A percentile compares a stretch with the other conserved stretches of the same genome.
These are phyloP conservation scores for Chaetorhynchus papuensis DNA, from an alignment of 2,113 vertebrate genomes.

Conservation along the genomic window DNA sequence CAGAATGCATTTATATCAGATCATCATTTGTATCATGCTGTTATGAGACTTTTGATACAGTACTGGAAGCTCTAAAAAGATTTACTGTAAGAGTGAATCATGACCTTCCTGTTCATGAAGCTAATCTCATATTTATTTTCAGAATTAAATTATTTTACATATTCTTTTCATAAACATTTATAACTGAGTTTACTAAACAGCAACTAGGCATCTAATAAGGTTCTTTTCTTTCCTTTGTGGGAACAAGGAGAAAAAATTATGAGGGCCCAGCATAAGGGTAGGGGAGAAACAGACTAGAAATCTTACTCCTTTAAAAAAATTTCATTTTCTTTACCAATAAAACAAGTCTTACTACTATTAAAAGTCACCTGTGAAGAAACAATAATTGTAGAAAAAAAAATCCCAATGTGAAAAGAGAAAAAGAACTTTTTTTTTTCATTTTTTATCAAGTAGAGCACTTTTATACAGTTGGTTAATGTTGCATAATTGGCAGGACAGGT, in stretches of 20 bases:
- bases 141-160: background rate
- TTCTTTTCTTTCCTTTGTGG: background rate
- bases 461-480: background rate
- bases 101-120: background rate
- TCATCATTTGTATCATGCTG: background rate
- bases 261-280: rapidly evolving
- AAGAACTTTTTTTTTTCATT: rapidly evolving
- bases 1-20: background rate
- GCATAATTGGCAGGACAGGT: background rate
- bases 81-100: background rate
- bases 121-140: background rate
- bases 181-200: background rate
- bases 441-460: background rate
- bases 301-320: background rate
- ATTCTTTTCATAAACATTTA: background rate
- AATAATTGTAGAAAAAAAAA: background rate
- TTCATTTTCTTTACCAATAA: background rate
- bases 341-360: background rate
- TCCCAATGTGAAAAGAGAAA: background rate
- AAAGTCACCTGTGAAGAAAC: background rate
- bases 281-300: background rate
- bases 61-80: background rate
- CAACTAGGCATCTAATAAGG: background rate
- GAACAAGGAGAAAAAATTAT: background rate
- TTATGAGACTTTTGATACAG: background rate